Evolutionary conservation across 1,140 invertebrate species (phyloP).

Genomic region (Nylanderia fulva): DNA sequence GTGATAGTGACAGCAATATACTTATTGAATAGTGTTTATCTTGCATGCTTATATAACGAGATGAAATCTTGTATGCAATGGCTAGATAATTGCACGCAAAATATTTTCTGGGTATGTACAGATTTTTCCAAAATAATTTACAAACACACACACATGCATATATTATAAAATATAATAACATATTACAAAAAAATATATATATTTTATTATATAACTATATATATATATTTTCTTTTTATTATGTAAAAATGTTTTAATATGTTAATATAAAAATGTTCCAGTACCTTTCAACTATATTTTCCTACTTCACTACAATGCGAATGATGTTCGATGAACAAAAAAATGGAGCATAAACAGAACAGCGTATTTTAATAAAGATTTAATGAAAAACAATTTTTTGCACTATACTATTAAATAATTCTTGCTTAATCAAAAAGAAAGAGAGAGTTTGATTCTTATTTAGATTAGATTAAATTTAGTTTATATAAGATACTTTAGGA

Average conservation of each 20-base stretch:
- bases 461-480: neutral
- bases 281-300: slow-evolving; percentile 52
- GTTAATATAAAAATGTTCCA: slow-evolving; percentile 39
- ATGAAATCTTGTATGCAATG: no score
- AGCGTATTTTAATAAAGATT: neutral
- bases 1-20: no score
- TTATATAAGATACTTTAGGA: neutral
- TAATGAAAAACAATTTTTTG: neutral
- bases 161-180: neutral
- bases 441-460: neutral
- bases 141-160: neutral
- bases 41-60: no score
- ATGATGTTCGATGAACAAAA: slow-evolving; percentile 5
- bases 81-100: no score
- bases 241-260: no score
- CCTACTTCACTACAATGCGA: slow-evolving; percentile 49
- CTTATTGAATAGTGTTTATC: no score
- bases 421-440: neutral
- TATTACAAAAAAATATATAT: neutral
- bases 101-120: no score
- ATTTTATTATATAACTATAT: no score
- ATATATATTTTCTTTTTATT: no score
- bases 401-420: slow-evolving; percentile 23
- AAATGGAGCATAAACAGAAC: neutral
- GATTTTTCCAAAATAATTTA: neutral